phyloP scores from a whole-genome alignment of 2,888 invertebrate species.

The Trichopria drosophilae region DNA sequence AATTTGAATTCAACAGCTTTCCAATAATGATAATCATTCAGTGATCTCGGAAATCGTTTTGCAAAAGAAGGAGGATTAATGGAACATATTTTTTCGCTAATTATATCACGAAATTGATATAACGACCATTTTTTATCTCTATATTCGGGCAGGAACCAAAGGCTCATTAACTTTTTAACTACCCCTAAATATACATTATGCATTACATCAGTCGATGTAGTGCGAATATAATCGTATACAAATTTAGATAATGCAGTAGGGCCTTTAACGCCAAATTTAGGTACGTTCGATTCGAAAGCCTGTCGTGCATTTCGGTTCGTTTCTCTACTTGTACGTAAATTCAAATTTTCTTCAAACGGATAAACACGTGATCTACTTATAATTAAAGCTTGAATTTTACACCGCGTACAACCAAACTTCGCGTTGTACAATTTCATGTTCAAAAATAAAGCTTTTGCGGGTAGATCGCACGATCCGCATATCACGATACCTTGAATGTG shows the following conservation, averaged over 20 bases:
- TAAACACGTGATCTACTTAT: slow-evolving; percentile 4
- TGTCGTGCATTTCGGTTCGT: slow-evolving; percentile 1
- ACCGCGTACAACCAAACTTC: slow-evolving; percentile 14
- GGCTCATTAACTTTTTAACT: slow-evolving; percentile 21
- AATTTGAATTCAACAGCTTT: slow-evolving; percentile 35
- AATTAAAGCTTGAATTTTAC: not conserved
- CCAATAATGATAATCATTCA: slow-evolving; percentile 30
- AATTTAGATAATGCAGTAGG: slow-evolving; percentile 20
- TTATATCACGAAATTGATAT: slow-evolving; percentile 5
- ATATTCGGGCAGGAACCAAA: slow-evolving; percentile 25
- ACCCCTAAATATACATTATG: slow-evolving; percentile 33
- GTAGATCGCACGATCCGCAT: slow-evolving; percentile 25
- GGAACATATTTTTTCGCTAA: slow-evolving; percentile 23
- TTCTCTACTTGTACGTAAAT: slow-evolving; percentile 14
- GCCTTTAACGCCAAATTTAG: slow-evolving; percentile 28
- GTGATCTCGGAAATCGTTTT: slow-evolving; percentile 25
- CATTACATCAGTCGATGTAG: slow-evolving; percentile 31
- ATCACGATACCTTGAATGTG: slow-evolving; percentile 6
- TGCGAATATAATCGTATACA: slow-evolving; percentile 25
- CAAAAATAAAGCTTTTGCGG: slow-evolving; percentile 24
- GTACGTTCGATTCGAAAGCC: not conserved
- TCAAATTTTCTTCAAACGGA: slow-evolving; percentile 7
- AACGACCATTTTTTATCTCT: slow-evolving; percentile 14
- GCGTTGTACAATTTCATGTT: slow-evolving; percentile 22
- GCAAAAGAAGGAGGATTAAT: slow-evolving; percentile 30